These are phyloP conservation scores for Pseudopipra pipra DNA, from an alignment of 2,113 vertebrate genomes.

Conservation along the genomic window DNA sequence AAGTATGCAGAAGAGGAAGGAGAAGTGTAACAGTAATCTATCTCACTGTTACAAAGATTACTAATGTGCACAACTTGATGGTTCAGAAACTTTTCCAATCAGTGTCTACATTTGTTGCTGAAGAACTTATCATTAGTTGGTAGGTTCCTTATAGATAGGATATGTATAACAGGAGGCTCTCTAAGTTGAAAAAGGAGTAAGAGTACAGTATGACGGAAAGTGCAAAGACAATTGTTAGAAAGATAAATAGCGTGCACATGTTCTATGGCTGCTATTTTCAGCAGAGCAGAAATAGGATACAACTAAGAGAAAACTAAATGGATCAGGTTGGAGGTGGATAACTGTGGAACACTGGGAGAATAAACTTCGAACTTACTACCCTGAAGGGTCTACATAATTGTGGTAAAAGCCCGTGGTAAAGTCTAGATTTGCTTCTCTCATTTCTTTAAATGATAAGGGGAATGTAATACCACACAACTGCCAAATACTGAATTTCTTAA, in stretches of 20 bases:
- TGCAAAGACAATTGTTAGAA: conserved; percentile 42
- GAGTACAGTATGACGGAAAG: not conserved
- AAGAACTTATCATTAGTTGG: conserved; percentile 17
- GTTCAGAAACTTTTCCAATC: not conserved
- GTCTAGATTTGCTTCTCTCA: not conserved
- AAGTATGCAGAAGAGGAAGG: conserved; percentile 28
- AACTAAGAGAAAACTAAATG: not conserved
- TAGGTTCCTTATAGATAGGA: not conserved
- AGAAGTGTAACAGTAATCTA: conserved; percentile 40
- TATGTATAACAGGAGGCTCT: not conserved
- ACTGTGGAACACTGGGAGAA: not conserved
- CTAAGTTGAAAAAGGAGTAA: not conserved
- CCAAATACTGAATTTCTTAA: not conserved
- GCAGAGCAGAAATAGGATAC: not conserved
- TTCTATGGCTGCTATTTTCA: not conserved
- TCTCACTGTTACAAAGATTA: conserved; percentile 37
- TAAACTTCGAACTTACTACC: not conserved
- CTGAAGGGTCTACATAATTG: not conserved
- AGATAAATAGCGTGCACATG: conserved; percentile 4
- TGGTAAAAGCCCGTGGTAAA: not conserved
- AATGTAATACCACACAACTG: not conserved
- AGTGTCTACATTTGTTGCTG: not conserved
- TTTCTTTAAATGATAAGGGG: not conserved
- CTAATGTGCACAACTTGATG: not conserved
- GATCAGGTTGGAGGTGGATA: not conserved